Evolutionary conservation across 2,113 vertebrate genomes (phyloP), one percentile per base, ranked within the genome.

Genomic region (Entosphenus tridentatus): DNA sequence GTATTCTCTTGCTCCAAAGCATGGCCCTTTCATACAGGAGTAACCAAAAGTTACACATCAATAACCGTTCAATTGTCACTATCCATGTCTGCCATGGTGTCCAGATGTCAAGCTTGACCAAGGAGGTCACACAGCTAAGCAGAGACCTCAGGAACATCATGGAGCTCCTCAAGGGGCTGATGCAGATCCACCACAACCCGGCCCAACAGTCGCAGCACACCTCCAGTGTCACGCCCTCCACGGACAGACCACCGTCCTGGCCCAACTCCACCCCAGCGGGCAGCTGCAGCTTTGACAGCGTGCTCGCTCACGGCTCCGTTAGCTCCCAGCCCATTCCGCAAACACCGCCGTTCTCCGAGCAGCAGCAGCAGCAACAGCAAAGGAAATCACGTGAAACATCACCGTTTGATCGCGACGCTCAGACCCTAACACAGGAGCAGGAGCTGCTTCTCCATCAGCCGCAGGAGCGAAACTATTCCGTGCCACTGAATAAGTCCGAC

Each of bases 131-230:
- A 68, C 76, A 76, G 67, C 81, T 85, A 73, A 84, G 83, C 72
- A 78, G 79, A 70, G 83, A 85, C 73, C 77, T 85, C 56, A 81
- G 81, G 77, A 81, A 83, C 71, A 82, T 85, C 80, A 78, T 80
- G 8, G 77, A 77, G 16, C 80, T 85, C 57, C 76, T 85, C 5
- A 80, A 77, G 68, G 82, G 82, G 71, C 75, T 83, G 69, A 77
- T 84, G 65, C 73, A 75, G 3, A 56, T 75, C 10, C 72, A 77
- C 3, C 57, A 68, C 73, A 71, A 69, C 70, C 69, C 70, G 70
- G 54, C 70, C 72, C 71, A 72, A 70, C 71, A 74, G 72, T 69
- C 72, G 74, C 8, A 59, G 71, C 17, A 68, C 68, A 56, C 72
- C 0, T 75, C 68, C 67, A 67, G 14, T 72, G 56, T 39, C 73